These are phyloP conservation scores for Capreolus pygargus DNA, from an alignment of 2,113 vertebrate genomes.

Conservation along the genomic window DNA sequence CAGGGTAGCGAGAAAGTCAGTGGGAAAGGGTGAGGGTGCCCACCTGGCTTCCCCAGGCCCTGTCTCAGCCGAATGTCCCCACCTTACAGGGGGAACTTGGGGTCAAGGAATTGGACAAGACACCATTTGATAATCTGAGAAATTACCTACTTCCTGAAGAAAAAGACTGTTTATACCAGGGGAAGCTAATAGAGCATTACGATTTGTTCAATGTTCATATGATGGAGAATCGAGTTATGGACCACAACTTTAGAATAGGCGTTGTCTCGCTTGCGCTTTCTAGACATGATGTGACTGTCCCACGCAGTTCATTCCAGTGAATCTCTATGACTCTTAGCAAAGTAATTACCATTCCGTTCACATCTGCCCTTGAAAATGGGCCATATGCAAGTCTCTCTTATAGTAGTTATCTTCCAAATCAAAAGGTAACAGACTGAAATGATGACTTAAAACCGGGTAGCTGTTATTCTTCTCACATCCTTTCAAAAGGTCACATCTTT, in stretches of 20 bases:
- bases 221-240: background rate
- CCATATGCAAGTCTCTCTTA: conserved; percentile 58
- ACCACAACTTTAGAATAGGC: background rate
- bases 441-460: background rate
- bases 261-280: background rate
- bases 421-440: conserved; percentile 63
- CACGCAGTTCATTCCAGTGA: background rate
- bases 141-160: background rate
- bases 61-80: background rate
- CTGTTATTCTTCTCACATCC: conserved; percentile 61
- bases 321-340: conserved; percentile 62
- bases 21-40: too few species aligned
- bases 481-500: conserved; percentile 58
- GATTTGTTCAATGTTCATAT: background rate
- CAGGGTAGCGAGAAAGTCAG: background rate
- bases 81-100: background rate
- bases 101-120: background rate
- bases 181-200: background rate
- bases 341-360: conserved; percentile 70
- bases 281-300: background rate
- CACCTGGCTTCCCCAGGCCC: background rate
- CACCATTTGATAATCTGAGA: background rate
- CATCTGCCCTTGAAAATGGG: conserved; percentile 64
- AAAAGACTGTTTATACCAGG: background rate
- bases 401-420: conserved; percentile 55